Conservation (phyloP, 2,113 vertebrate species). For the Jacana jacana region DNA sequence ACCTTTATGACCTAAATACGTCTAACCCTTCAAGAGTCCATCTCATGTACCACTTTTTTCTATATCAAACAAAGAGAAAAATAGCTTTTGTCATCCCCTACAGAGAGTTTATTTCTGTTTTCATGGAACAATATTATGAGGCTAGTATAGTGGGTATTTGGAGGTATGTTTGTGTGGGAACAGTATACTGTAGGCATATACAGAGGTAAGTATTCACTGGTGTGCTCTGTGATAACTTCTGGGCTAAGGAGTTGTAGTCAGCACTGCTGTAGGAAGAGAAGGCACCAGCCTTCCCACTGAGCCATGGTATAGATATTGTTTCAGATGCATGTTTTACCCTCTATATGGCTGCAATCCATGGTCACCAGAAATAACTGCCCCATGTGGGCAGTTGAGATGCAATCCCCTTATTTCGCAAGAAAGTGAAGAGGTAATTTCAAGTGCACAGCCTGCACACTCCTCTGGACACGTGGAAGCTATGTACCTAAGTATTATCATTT, state of each 20-base stretch:
- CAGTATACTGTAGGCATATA: not conserved
- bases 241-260: not conserved
- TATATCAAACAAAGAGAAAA: not conserved
- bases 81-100: not conserved
- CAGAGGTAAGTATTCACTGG: not conserved
- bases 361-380: slow-evolving; percentile 31
- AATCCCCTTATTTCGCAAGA: slow-evolving; percentile 15
- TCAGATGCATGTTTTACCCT: not conserved
- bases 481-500: not conserved
- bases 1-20: not conserved
- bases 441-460: not conserved
- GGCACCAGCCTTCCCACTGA: not conserved
- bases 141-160: not conserved
- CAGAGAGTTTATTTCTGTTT: not conserved
- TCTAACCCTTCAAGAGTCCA: not conserved
- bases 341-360: not conserved
- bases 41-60: not conserved
- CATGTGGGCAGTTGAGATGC: not conserved
- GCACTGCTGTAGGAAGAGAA: not conserved
- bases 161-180: not conserved
- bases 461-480: not conserved
- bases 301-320: not conserved
- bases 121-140: not conserved
- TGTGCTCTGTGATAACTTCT: not conserved
- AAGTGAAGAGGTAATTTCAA: not conserved